Conservation (phyloP, 2,113 vertebrate genomes). For the Drymodes brunneopygia region DNA sequence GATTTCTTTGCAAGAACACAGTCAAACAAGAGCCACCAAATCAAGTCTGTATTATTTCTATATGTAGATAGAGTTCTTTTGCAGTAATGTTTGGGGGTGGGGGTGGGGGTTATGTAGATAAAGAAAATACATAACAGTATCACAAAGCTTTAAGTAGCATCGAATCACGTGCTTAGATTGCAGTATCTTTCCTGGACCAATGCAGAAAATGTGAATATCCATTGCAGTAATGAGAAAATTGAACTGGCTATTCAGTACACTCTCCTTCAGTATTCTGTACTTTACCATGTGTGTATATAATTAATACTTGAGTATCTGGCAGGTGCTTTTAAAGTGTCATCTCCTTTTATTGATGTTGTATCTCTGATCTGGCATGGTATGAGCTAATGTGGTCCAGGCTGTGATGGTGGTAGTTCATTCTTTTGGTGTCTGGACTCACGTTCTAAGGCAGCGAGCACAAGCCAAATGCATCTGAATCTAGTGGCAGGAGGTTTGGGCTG, state of each 20-base stretch:
- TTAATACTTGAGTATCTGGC: slow-evolving; percentile 1
- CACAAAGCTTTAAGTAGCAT: slow-evolving; percentile 45
- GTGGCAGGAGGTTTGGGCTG: neutral
- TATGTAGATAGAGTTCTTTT: slow-evolving; percentile 27
- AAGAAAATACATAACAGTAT: slow-evolving; percentile 39
- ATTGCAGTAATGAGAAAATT: neutral
- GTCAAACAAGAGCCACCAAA: slow-evolving; percentile 57
- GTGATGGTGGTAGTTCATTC: neutral
- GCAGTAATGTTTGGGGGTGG: neutral
- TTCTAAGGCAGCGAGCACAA: slow-evolving; percentile 3
- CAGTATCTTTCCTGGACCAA: slow-evolving; percentile 22
- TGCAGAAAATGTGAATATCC: neutral
- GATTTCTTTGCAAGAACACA: slow-evolving; percentile 11
- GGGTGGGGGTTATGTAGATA: slow-evolving; percentile 5
- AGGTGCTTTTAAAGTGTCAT: neutral
- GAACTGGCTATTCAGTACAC: neutral
- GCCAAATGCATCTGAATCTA: neutral
- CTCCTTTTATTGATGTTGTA: slow-evolving; percentile 1
- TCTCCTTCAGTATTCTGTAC: slow-evolving; percentile 32
- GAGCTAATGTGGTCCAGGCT: neutral
- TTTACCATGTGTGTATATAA: slow-evolving; percentile 14
- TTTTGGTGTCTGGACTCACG: slow-evolving; percentile 2
- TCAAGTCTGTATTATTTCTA: slow-evolving; percentile 53
- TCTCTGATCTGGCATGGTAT: neutral
- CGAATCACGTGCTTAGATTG: slow-evolving; percentile 43